Base-by-base conservation (phyloP, 2,797 vertebrate species). In the Helicolenus hilgendorfi region DNA sequence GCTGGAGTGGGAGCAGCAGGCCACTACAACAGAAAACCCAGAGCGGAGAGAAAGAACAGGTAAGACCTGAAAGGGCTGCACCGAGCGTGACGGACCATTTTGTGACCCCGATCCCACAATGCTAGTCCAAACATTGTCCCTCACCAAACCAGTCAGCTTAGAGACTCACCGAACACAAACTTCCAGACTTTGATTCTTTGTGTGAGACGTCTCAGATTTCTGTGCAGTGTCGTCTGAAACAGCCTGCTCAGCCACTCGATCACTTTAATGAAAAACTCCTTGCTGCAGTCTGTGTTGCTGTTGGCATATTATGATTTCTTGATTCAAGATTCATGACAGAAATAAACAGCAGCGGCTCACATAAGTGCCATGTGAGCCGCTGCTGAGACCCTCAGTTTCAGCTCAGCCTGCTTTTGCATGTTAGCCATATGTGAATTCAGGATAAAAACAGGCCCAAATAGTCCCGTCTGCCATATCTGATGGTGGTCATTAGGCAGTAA, bases 41-140 rank as follows among this genome's bases (percentile, higher is more conserved):
- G 95, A 94, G 74, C 86, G 27, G 78, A 84, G 81, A 83, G 87
- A 96, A 75, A 91, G 91, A 95, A 95, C 96, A 97, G 97, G 97
- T 98, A 97, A 96, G 96, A 94, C 92, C 88, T 87, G 92, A 91
- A 80, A 75, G 69, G 77, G 82, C 88, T 91, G 83, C 88, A 74
- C 77, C 75, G 82, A 92, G 87, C 33, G 72, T 92, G 91, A 92
- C 89, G 5, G 60, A 63, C 26, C 11, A 13, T 78, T 85, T 79
- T 69, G 68, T 93, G 72, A 87, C 81, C 78, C 2, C 35, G 58
- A 49, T 76, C 33, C 11, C 69, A 65, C 72, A 86, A 70, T 58
- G 71, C 76, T 79, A 63, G 79, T 91, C 84, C 74, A 95, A 95
- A 96, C 93, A 94, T 2, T 49, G 80, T 15, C 60, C 58, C 87